A percentile compares a stretch with the other conserved stretches of the same genome.
These are phyloP conservation scores for Lithophane leautieri DNA, from an alignment of 2,888 invertebrate genomes.

Conservation along the genomic window DNA sequence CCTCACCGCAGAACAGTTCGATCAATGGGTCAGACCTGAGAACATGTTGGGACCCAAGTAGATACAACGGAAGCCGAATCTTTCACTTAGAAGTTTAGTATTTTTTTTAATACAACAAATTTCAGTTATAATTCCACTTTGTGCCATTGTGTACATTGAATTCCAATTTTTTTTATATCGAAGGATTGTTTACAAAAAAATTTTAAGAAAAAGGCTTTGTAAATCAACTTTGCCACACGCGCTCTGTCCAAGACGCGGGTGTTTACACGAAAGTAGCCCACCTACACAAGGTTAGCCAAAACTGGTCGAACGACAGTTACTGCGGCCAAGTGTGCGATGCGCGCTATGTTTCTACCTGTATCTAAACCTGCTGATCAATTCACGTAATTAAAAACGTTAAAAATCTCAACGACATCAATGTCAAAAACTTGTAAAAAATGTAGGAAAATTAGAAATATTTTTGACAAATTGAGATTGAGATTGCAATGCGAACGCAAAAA, in stretches of 20 bases:
- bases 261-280: background rate
- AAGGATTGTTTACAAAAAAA: background rate
- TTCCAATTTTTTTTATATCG: background rate
- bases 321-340: background rate
- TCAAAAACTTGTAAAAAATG: background rate
- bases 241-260: background rate
- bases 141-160: background rate
- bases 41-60: constrained; percentile 97
- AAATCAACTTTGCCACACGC: background rate
- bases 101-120: constrained; percentile 21
- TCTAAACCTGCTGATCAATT: too few species aligned
- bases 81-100: constrained; percentile 16
- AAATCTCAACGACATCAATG: background rate
- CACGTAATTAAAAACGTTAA: constrained; percentile 1
- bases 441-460: background rate
- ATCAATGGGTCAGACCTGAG: constrained; percentile 97
- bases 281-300: background rate
- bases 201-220: background rate
- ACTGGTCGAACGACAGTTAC: too few species aligned
- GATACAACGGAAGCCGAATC: constrained; percentile 45
- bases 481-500: background rate
- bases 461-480: background rate
- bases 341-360: background rate
- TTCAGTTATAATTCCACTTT: background rate
- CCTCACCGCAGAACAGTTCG: constrained; percentile 96